Evolutionary conservation across 2,113 vertebrate genomes (phyloP).

Genomic region (Sander vitreus): DNA sequence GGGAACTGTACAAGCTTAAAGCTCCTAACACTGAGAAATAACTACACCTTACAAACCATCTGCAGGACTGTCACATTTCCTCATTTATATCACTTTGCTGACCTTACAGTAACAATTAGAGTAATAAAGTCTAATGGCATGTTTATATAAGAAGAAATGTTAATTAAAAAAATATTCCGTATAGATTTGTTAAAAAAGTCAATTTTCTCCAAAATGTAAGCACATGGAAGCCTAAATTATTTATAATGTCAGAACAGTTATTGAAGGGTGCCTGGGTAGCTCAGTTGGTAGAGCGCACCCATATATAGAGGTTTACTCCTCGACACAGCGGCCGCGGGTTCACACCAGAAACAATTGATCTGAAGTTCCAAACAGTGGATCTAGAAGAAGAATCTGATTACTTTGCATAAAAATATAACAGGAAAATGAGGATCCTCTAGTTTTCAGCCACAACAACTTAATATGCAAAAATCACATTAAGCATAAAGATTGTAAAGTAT

Average conservation of each 20-base stretch:
- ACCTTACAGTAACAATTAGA: neutral
- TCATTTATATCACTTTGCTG: neutral
- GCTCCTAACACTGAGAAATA: slow-evolving; percentile 13
- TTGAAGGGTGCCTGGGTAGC: neutral
- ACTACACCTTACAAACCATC: slow-evolving; percentile 21
- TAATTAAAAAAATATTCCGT: neutral
- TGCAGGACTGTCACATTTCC: neutral
- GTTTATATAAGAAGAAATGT: neutral
- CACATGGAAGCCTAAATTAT: neutral
- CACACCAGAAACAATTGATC: too few relatives aligned
- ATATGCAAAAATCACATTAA: neutral
- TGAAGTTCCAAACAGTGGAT: neutral
- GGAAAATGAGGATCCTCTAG: neutral
- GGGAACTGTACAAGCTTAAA: slow-evolving; percentile 11
- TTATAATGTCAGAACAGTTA: neutral
- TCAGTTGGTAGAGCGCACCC: too few relatives aligned
- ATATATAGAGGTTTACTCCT: too few relatives aligned
- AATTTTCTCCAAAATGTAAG: neutral
- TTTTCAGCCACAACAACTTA: neutral
- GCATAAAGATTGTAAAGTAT: neutral
- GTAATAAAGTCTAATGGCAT: neutral
- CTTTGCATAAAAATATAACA: neutral
- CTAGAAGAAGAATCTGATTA: neutral
- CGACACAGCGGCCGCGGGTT: too few relatives aligned
- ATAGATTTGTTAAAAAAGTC: neutral